These are phyloP conservation scores for Neofelis nebulosa DNA, from an alignment of 2,113 vertebrate species.

Conservation along the genomic window DNA sequence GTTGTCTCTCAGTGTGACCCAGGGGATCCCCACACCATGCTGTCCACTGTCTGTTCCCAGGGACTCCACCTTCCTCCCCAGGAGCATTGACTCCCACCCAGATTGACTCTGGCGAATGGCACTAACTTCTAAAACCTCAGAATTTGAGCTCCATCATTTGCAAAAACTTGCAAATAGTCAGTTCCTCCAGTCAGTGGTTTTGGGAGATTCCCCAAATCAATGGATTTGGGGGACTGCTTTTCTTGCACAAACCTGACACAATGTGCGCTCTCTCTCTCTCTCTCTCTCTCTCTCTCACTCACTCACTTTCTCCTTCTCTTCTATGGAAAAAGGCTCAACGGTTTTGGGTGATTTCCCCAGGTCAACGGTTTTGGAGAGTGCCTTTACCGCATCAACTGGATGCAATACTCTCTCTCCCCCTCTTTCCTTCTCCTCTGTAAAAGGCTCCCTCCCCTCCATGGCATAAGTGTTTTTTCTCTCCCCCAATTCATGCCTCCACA, in stretches of 20 bases:
- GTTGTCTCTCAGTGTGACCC: background rate
- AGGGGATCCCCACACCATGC: background rate
- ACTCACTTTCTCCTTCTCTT: background rate
- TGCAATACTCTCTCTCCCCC: background rate
- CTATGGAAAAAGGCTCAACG: too few relatives aligned
- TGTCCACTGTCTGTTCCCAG: background rate
- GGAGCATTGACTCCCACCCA: background rate
- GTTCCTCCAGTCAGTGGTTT: background rate
- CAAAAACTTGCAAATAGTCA: background rate
- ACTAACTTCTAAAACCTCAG: background rate
- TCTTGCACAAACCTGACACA: background rate
- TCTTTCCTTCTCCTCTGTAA: background rate
- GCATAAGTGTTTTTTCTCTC: background rate
- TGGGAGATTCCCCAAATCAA: background rate
- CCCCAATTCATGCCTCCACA: background rate
- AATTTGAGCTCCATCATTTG: background rate
- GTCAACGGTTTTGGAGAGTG: too few relatives aligned
- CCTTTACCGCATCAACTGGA: too few relatives aligned
- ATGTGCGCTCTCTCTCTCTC: background rate
- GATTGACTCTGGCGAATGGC: background rate
- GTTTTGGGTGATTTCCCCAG: too few relatives aligned
- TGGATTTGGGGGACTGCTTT: background rate
- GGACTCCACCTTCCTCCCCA: background rate
- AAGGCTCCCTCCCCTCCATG: background rate
- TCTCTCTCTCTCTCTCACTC: background rate